These are phyloP conservation scores for Petrocephalus sullivani DNA, from an alignment of 2,797 vertebrate species.

Conservation along the genomic window DNA sequence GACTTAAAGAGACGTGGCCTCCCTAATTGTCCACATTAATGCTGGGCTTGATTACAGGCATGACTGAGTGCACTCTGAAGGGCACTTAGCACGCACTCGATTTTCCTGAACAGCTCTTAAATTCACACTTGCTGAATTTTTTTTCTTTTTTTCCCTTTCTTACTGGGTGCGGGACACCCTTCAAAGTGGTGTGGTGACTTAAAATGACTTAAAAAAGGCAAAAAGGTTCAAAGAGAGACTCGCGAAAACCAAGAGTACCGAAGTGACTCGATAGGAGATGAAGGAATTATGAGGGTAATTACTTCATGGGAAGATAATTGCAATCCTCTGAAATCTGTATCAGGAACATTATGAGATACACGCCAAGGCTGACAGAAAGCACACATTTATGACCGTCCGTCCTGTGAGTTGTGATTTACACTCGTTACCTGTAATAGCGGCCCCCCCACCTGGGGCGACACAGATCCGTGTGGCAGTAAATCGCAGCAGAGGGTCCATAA, in stretches of 20 bases:
- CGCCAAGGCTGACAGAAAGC: background rate
- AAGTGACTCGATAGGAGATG: background rate
- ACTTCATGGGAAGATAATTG: background rate
- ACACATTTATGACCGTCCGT: background rate
- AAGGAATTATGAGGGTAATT: background rate
- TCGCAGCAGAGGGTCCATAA: background rate
- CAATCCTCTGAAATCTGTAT: background rate
- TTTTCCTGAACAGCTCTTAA: background rate
- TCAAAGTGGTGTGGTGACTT: background rate
- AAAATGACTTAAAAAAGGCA: background rate
- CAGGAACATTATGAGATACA: background rate
- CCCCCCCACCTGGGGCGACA: background rate
- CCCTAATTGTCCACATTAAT: slow-evolving; percentile 7
- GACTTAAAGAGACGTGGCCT: background rate
- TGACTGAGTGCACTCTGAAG: background rate
- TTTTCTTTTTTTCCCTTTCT: background rate
- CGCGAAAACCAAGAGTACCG: background rate
- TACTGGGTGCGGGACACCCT: background rate
- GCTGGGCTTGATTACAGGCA: background rate
- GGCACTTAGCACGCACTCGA: background rate
- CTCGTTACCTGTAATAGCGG: background rate
- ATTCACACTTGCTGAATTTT: background rate
- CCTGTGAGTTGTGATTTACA: background rate
- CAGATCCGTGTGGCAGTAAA: background rate
- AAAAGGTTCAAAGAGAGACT: background rate